phyloP scores from a whole-genome alignment of 2,888 invertebrate genomes.

The Anoplius nigerrimus region DNA sequence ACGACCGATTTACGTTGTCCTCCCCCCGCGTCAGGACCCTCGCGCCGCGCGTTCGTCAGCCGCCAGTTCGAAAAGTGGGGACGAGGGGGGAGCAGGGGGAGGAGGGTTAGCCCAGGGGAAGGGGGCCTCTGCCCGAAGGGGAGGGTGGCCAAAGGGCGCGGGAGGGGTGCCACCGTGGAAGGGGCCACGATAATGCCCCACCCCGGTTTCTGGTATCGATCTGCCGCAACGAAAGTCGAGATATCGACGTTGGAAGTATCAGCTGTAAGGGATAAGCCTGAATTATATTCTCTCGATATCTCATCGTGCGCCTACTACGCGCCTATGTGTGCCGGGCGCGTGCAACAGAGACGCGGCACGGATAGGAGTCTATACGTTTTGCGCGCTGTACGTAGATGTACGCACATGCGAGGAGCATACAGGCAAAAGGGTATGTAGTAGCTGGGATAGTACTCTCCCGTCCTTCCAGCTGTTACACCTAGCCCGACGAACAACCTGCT shows the following conservation, averaged over 20 bases:
- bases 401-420: conserved; percentile 10
- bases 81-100: conserved; percentile 32
- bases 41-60: conserved; percentile 55
- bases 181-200: conserved; percentile 56
- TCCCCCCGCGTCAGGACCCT: conserved; percentile 51
- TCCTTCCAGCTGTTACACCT: conserved; percentile 34
- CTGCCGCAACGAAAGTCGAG: conserved; percentile 65
- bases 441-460: background rate
- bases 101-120: conserved; percentile 23
- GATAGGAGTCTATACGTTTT: too few species aligned
- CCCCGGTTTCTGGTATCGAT: conserved; percentile 62
- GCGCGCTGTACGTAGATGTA: too few species aligned
- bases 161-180: conserved; percentile 5
- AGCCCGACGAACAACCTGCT: conserved; percentile 24
- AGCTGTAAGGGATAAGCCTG: conserved; percentile 55
- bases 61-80: conserved; percentile 6
- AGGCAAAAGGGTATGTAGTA: too few species aligned
- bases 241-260: conserved; percentile 58
- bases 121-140: too few species aligned
- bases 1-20: conserved; percentile 5
- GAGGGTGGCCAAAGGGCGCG: conserved; percentile 26
- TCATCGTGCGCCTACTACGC: background rate
- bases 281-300: conserved; percentile 20
- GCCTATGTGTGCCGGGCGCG: background rate
- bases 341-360: too few species aligned